Evolutionary conservation across 2,888 invertebrate species (phyloP).

Genomic region (Macrosiphum euphorbiae): DNA sequence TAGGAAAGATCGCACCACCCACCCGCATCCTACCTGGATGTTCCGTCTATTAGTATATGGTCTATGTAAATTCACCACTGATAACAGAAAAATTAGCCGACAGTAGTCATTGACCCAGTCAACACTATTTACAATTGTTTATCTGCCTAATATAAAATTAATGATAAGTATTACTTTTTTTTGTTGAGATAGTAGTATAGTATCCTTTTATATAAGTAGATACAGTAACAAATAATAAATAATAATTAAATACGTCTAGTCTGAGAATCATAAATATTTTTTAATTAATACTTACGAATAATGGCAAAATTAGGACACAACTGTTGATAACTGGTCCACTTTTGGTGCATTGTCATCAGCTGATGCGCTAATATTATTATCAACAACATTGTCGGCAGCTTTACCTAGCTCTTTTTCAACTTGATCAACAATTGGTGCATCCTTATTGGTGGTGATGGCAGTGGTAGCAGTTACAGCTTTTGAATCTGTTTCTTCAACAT

Average conservation of each 20-base stretch:
- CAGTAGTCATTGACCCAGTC: not conserved
- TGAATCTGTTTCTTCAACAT: constrained; percentile 16
- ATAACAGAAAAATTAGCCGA: not conserved
- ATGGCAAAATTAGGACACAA: constrained; percentile 58
- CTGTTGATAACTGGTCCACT: constrained; percentile 44
- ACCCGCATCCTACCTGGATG: no score
- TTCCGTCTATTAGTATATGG: no score
- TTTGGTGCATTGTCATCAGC: constrained; percentile 29
- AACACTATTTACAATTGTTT: not conserved
- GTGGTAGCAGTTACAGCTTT: constrained; percentile 11
- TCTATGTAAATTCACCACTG: not conserved
- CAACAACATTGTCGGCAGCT: not conserved
- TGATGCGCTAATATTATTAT: not conserved
- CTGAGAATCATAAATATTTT: not conserved
- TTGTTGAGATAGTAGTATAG: not conserved
- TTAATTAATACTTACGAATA: constrained; percentile 39
- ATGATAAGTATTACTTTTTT: not conserved
- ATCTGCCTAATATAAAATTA: not conserved
- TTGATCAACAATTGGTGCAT: not conserved
- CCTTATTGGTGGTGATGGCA: not conserved
- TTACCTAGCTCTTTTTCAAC: constrained; percentile 28
- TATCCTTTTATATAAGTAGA: not conserved
- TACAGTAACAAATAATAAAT: not conserved
- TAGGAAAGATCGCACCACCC: no score
- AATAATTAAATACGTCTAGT: not conserved